Evolutionary conservation across 2,113 vertebrate species (phyloP).

Genomic region (Heptranchias perlo): DNA sequence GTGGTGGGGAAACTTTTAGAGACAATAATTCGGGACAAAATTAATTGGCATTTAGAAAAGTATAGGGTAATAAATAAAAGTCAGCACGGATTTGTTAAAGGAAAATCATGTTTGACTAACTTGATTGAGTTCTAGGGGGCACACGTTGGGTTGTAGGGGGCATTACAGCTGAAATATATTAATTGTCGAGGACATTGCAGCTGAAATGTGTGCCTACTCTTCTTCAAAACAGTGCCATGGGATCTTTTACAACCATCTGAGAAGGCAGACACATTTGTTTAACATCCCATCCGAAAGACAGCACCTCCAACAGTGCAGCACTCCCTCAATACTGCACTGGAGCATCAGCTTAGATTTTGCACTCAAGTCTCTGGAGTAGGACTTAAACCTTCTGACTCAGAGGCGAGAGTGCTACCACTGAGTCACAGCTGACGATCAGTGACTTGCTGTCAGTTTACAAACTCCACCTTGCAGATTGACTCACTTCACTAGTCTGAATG

Average conservation of each 20-base stretch:
- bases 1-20: no score
- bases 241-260: not conserved
- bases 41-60: no score
- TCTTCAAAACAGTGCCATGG: not conserved
- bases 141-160: no score
- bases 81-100: no score
- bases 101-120: no score
- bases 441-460: not conserved
- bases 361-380: no score
- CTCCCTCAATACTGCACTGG: not conserved
- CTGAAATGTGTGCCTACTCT: not conserved
- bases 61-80: no score
- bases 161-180: no score
- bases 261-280: not conserved
- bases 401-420: not conserved
- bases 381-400: not conserved
- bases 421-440: not conserved
- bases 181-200: no score
- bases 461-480: not conserved
- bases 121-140: no score
- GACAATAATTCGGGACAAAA: no score
- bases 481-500: not conserved
- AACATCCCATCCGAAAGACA: not conserved
- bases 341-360: not conserved
- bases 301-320: not conserved